Percentiles rank a stretch among this genome's conserved stretches.
Evolutionary conservation across 2,113 vertebrate genomes (phyloP).

Genomic region (Regulus satrapa): DNA sequence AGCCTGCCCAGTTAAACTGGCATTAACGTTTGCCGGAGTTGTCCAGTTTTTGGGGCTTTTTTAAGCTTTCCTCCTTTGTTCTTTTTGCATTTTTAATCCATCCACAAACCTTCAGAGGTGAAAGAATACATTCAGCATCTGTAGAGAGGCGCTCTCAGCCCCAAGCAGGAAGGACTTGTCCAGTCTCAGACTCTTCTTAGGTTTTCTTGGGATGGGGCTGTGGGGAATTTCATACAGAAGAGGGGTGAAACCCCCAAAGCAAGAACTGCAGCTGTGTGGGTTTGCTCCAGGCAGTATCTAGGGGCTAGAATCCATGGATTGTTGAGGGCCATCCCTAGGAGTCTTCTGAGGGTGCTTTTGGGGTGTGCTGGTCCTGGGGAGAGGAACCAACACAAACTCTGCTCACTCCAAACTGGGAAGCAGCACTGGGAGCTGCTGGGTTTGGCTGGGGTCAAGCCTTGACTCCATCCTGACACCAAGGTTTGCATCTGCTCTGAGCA

Average conservation of each 20-base stretch:
- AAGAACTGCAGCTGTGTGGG: background rate
- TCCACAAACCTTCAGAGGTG: background rate
- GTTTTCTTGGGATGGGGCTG: background rate
- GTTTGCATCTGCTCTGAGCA: background rate
- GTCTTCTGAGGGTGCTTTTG: background rate
- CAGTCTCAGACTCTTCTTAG: too few species aligned
- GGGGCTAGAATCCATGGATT: background rate
- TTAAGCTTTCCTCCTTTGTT: background rate
- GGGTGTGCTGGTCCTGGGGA: background rate
- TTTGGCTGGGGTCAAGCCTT: background rate
- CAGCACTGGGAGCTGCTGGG: accelerated
- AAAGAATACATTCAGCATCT: background rate
- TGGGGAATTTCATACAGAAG: background rate
- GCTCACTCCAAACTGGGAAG: background rate
- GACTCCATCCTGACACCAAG: background rate
- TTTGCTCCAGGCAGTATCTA: background rate
- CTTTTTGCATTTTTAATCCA: background rate
- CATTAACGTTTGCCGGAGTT: background rate
- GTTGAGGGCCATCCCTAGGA: accelerated
- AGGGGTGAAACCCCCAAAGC: background rate
- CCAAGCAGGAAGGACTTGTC: background rate
- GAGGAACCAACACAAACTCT: background rate
- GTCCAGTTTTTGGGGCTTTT: background rate
- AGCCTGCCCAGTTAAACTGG: background rate
- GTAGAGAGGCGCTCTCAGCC: background rate